phyloP scores from a whole-genome alignment of 2,113 vertebrate species.

The Scomber japonicus region DNA sequence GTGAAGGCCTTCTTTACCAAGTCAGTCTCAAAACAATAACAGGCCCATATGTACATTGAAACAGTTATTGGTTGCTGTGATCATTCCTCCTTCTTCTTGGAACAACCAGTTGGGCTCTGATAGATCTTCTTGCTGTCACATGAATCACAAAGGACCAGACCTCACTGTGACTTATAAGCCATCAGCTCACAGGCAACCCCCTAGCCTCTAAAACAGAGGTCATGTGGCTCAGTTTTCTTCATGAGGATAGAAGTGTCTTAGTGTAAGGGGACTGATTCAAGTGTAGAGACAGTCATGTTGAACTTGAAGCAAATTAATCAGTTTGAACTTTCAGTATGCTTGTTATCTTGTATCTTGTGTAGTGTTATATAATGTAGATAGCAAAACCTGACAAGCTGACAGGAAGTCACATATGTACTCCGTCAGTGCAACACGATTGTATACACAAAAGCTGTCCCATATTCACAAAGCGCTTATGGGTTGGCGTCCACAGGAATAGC shows the following conservation, averaged over 20 bases:
- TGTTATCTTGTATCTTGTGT: slow-evolving; percentile 19
- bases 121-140: neutral
- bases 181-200: neutral
- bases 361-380: slow-evolving; percentile 39
- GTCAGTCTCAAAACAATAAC: neutral
- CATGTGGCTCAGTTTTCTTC: neutral
- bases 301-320: neutral
- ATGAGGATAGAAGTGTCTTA: neutral
- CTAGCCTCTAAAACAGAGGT: neutral
- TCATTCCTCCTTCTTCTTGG: neutral
- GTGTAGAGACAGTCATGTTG: neutral
- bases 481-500: slow-evolving; percentile 47
- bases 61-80: neutral
- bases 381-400: slow-evolving; percentile 35
- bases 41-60: neutral
- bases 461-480: slow-evolving; percentile 52
- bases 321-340: neutral
- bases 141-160: neutral
- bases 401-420: slow-evolving; percentile 38
- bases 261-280: neutral
- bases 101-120: neutral
- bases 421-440: slow-evolving; percentile 35
- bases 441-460: slow-evolving; percentile 52
- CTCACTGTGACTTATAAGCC: slow-evolving; percentile 3
- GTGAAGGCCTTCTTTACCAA: neutral